Evolutionary conservation across 2,797 vertebrate genomes (phyloP).

Genomic region (Fundulus diaphanus): DNA sequence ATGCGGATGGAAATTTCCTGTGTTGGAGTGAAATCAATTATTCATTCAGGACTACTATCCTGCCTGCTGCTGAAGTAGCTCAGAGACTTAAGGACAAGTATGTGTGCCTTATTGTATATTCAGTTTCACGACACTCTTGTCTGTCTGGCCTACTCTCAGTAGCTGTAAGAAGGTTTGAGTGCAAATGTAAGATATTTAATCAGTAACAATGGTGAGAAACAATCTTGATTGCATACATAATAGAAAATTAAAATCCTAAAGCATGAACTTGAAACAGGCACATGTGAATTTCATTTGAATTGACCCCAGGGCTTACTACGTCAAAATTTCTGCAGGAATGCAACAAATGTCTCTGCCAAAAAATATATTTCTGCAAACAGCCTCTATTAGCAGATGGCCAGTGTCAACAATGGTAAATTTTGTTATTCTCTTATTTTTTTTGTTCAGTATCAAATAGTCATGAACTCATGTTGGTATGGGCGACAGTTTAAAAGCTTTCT

Average conservation of each 20-base stretch:
- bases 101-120: conserved; percentile 62
- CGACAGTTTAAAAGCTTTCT: no score
- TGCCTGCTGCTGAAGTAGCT: conserved; percentile 64
- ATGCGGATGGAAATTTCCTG: conserved; percentile 54
- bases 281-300: neutral
- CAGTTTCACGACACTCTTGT: conserved; percentile 35
- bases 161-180: conserved; percentile 24
- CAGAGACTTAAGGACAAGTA: conserved; percentile 61
- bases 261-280: neutral
- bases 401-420: conserved; percentile 28
- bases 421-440: conserved; percentile 8
- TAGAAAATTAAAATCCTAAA: neutral
- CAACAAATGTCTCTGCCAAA: conserved; percentile 32
- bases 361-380: conserved; percentile 33
- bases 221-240: neutral
- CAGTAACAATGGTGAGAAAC: neutral
- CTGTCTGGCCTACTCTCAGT: conserved; percentile 2
- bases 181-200: conserved; percentile 3
- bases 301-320: neutral
- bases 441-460: conserved; percentile 39
- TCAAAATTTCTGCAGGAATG: conserved; percentile 1
- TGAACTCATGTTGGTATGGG: no score
- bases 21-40: conserved; percentile 70
- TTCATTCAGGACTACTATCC: conserved; percentile 71
- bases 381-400: conserved; percentile 39